Conservation (phyloP, 1,140 invertebrate species). For the Drosophila rhopaloa region DNA sequence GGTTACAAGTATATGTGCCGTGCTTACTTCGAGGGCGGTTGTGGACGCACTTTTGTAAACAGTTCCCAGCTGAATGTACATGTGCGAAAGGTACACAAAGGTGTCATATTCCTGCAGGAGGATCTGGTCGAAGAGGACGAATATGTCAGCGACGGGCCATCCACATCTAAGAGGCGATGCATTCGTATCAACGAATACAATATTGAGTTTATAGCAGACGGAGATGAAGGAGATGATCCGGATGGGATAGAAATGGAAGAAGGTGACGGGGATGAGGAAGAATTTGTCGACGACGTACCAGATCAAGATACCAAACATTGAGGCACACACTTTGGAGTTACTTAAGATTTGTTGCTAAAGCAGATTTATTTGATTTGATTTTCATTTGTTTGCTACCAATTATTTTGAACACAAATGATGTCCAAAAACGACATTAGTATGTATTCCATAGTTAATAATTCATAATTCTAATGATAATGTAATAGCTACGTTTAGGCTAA, state of each 20-base stretch:
- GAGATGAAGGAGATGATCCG: conserved; percentile 5
- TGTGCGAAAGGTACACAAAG: conserved; percentile 56
- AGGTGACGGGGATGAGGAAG: background rate
- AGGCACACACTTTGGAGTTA: conserved; percentile 3
- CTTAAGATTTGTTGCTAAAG: conserved; percentile 54
- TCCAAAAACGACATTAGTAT: conserved; percentile 70
- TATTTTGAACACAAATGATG: conserved; percentile 76
- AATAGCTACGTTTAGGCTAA: conserved; percentile 59
- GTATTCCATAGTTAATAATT: conserved; percentile 56
- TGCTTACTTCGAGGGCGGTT: conserved; percentile 47
- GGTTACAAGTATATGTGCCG: conserved; percentile 39
- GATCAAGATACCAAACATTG: background rate
- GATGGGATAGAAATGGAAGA: conserved; percentile 21
- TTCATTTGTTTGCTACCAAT: conserved; percentile 64
- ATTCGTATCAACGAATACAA: conserved; percentile 30
- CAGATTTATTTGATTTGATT: conserved; percentile 54
- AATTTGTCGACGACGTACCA: background rate
- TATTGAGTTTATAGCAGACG: conserved; percentile 41
- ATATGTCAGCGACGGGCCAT: conserved; percentile 10
- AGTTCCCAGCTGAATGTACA: conserved; percentile 45
- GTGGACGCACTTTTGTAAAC: conserved; percentile 45
- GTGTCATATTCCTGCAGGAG: conserved; percentile 23
- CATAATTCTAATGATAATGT: conserved; percentile 47
- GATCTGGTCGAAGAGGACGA: conserved; percentile 39
- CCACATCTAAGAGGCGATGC: conserved; percentile 47